phyloP scores from a whole-genome alignment of 2,113 vertebrate genomes.

The Thomomys bottae region DNA sequence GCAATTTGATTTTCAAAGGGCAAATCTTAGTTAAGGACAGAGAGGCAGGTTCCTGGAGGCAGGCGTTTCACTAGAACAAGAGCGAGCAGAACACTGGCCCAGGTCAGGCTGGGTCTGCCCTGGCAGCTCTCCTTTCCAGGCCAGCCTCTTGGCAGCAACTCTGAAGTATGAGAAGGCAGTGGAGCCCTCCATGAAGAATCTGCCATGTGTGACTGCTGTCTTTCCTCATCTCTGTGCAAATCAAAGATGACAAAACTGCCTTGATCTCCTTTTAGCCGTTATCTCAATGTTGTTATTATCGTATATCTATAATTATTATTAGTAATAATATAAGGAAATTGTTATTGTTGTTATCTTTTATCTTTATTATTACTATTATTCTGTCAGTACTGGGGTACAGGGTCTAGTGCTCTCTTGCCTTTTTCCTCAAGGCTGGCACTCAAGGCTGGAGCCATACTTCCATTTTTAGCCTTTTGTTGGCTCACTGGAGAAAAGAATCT shows the following conservation, averaged over 20 bases:
- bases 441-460: too few species aligned
- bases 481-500: too few species aligned
- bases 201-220: too few species aligned
- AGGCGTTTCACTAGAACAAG: neutral
- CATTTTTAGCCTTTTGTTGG: too few species aligned
- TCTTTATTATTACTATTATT: too few species aligned
- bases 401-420: too few species aligned
- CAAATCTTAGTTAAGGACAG: neutral
- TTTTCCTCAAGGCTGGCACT: too few species aligned
- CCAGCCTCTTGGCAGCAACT: neutral
- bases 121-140: neutral
- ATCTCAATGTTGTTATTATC: neutral
- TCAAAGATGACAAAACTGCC: neutral
- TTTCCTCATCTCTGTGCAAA: neutral
- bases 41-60: neutral
- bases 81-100: neutral
- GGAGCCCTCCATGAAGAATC: neutral
- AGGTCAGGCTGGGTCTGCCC: neutral
- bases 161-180: neutral
- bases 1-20: conserved; percentile 23
- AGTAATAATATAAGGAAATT: too few species aligned
- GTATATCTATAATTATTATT: too few species aligned
- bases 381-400: too few species aligned
- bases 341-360: neutral
- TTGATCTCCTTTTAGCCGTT: conserved; percentile 3